Evolutionary conservation across 2,888 invertebrate genomes (phyloP).

Genomic region (Neelides folsomi): DNA sequence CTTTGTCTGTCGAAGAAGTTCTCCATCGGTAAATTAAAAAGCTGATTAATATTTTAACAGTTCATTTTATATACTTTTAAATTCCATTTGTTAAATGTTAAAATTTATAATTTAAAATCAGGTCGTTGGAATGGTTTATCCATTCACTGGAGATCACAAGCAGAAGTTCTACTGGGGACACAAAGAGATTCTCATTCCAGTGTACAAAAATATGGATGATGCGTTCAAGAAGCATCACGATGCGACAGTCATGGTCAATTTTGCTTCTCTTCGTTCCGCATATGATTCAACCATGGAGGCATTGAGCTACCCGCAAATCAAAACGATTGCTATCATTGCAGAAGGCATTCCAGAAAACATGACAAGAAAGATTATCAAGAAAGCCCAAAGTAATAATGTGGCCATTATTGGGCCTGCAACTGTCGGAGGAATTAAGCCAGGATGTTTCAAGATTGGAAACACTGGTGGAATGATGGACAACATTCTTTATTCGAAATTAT

Average conservation of each 20-base stretch:
- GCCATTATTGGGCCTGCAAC: slow-evolving; percentile 87
- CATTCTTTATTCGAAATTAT: slow-evolving; percentile 89
- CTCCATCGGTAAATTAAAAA: slow-evolving; percentile 53
- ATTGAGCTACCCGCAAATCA: slow-evolving; percentile 81
- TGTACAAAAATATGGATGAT: slow-evolving; percentile 94
- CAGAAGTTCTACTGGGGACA: slow-evolving; percentile 99
- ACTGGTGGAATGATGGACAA: slow-evolving; percentile 99
- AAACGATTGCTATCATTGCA: slow-evolving; percentile 94
- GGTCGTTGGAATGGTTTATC: slow-evolving; percentile 90
- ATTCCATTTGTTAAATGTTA: neutral
- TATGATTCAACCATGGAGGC: slow-evolving; percentile 94
- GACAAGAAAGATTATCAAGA: slow-evolving; percentile 79
- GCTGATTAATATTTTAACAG: neutral
- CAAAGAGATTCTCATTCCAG: slow-evolving; percentile 81
- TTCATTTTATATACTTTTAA: neutral
- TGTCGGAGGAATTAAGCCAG: slow-evolving; percentile 95
- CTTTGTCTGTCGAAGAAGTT: slow-evolving; percentile 74
- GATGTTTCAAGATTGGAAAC: slow-evolving; percentile 98
- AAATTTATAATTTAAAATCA: slow-evolving; percentile 35
- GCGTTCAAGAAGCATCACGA: slow-evolving; percentile 90
- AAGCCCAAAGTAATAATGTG: slow-evolving; percentile 70
- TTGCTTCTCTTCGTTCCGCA: slow-evolving; percentile 93
- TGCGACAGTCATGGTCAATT: slow-evolving; percentile 89
- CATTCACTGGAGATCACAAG: slow-evolving; percentile 96
- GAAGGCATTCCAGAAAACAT: slow-evolving; percentile 99